Percentiles rank a stretch among this genome's conserved stretches.
Evolutionary conservation across 2,113 vertebrate genomes (phyloP).

Genomic region (Rattus norvegicus): DNA sequence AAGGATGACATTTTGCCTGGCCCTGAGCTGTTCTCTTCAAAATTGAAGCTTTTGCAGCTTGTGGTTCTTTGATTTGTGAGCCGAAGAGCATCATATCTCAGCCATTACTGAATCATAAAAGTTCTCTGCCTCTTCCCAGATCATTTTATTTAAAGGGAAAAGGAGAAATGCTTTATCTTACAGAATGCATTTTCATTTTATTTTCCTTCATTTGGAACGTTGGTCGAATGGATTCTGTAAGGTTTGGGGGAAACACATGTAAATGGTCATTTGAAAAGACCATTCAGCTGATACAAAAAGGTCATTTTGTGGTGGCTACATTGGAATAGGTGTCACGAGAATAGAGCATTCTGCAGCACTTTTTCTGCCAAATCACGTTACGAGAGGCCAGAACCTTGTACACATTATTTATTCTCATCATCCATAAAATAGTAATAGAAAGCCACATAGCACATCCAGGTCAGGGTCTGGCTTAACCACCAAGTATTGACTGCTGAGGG

Average conservation of each 20-base stretch:
- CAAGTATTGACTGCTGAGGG: background rate
- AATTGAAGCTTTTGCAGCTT: conserved; percentile 83
- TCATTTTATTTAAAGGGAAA: conserved; percentile 79
- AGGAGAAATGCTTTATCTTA: conserved; percentile 70
- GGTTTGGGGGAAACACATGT: conserved; percentile 56
- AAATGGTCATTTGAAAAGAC: conserved; percentile 65
- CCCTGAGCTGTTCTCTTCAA: conserved; percentile 81
- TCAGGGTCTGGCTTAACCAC: conserved; percentile 21
- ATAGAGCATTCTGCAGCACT: background rate
- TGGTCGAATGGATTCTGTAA: conserved; percentile 31
- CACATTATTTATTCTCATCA: conserved; percentile 50
- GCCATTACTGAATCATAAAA: conserved; percentile 83
- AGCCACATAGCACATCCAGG: background rate
- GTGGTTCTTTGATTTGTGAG: conserved; percentile 85
- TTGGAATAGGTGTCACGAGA: conserved; percentile 26
- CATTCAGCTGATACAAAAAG: background rate
- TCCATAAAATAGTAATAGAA: background rate
- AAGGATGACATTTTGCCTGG: conserved; percentile 84
- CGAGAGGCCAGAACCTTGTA: conserved; percentile 15
- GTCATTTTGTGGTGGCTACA: conserved; percentile 19
- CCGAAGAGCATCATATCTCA: conserved; percentile 78
- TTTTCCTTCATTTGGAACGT: conserved; percentile 65
- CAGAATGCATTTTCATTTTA: conserved; percentile 49
- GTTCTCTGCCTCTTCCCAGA: conserved; percentile 76
- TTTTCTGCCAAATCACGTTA: background rate